Evolutionary conservation across 2,113 vertebrate species (phyloP), one percentile per base, ranked within the genome.

Genomic region (Atherinomorus stipes): DNA sequence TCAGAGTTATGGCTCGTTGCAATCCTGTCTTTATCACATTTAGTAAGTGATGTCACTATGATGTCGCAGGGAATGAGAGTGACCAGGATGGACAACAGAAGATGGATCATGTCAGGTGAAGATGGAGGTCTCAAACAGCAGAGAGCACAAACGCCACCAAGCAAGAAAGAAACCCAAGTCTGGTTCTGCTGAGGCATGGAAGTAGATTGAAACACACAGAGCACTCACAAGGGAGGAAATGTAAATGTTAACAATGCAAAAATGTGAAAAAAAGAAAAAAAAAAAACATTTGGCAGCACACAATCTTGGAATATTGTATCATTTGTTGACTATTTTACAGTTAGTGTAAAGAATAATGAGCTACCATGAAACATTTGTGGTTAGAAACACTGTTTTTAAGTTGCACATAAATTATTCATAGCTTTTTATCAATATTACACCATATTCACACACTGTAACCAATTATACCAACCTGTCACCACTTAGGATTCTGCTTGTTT

Each of bases 1-100:
- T 91, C 40, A 85, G 75, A 44, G 81, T 86, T 31, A 37, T 89
- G 50, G 76, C 83, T 76, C 83, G 69, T 19, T 90, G 89, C 66
- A 80, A 88, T 57, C 86, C 89, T 12, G 49, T 81, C 71, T 88
- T 90, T 60, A 63, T 90, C 53, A 79, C 85, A 45, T 87, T 89
- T 61, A 84, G 25, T 64, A 90, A 84, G 78, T 90, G 75, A 90
- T 66, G 64, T 66, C 56, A 54, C 67, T 76, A 45, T 54, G 56
- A 78, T 61, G 56, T 63, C 38, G 10, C 66, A 81, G 64, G 77
- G 25, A 61, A 22, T 57, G 61, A 76, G 53, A 71, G 64, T 12
- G 70, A 62, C 3, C 9, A 45, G 40, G 21, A n/a, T 4, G 9
- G 73, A 71, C 0, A 1, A 50, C 65, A 65, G 53, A 70, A 44